Evolutionary conservation across 2,888 invertebrate species (phyloP).

Genomic region (Flabesymbios commensalis): DNA sequence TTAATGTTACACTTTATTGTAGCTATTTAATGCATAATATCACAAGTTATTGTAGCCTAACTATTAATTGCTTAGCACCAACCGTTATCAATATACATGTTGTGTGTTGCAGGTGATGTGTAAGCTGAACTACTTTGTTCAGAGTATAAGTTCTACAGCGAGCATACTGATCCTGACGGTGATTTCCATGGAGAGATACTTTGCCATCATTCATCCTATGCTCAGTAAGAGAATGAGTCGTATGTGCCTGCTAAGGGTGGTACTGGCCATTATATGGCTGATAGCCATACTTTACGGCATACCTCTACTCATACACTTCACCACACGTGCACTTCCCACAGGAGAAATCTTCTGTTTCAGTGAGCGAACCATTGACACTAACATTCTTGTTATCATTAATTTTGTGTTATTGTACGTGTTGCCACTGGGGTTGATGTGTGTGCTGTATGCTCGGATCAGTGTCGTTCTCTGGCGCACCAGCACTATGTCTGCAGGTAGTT

Average conservation of each 20-base stretch:
- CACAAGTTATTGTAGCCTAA: too few relatives aligned
- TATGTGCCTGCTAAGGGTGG: slow-evolving; percentile 72
- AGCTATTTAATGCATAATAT: too few relatives aligned
- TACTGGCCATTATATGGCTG: slow-evolving; percentile 80
- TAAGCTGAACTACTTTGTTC: slow-evolving; percentile 88
- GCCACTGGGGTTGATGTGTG: slow-evolving; percentile 77
- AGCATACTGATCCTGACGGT: slow-evolving; percentile 88
- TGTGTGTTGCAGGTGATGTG: slow-evolving; percentile 69
- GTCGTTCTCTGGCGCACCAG: slow-evolving; percentile 76
- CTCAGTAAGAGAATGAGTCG: slow-evolving; percentile 83
- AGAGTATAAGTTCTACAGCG: slow-evolving; percentile 85
- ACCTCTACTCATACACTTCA: slow-evolving; percentile 80
- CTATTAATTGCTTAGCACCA: too few relatives aligned
- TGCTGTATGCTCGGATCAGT: slow-evolving; percentile 82
- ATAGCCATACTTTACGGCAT: slow-evolving; percentile 80
- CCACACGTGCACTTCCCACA: neutral
- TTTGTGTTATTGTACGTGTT: slow-evolving; percentile 57
- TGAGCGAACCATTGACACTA: slow-evolving; percentile 6
- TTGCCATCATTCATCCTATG: slow-evolving; percentile 71
- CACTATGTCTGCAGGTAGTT: too few relatives aligned
- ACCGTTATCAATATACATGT: too few relatives aligned
- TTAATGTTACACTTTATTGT: too few relatives aligned
- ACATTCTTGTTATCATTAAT: slow-evolving; percentile 16
- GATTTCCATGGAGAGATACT: slow-evolving; percentile 53
- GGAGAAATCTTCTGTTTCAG: neutral